These are phyloP conservation scores for Platycheirus rosarum DNA, from an alignment of 2,888 invertebrate species.

Conservation along the genomic window DNA sequence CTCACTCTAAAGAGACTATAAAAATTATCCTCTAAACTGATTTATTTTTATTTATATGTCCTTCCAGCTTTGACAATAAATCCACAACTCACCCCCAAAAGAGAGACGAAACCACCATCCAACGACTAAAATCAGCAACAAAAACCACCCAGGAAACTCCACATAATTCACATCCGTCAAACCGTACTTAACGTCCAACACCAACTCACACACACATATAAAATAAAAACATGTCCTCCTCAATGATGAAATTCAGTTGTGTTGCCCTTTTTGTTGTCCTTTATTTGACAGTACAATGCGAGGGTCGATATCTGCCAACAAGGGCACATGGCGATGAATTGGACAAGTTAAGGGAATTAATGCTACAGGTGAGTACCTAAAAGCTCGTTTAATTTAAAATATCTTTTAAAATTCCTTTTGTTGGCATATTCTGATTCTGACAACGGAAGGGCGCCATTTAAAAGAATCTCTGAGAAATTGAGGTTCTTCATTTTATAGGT, in stretches of 20 bases:
- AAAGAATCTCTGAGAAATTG: conserved; percentile 23
- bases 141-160: conserved; percentile 11
- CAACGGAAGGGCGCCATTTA: conserved; percentile 14
- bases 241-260: conserved; percentile 76
- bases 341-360: conserved; percentile 84
- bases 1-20: background rate
- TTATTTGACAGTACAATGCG: conserved; percentile 78
- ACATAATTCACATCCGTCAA: conserved; percentile 36
- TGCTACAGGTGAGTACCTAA: conserved; percentile 83
- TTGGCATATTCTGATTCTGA: background rate
- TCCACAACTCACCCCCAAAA: conserved; percentile 10
- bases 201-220: background rate
- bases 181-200: conserved; percentile 19
- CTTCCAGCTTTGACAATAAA: conserved; percentile 49
- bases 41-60: conserved; percentile 16
- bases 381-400: conserved; percentile 24
- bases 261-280: conserved; percentile 66
- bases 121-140: background rate
- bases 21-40: conserved; percentile 22
- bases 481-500: conserved; percentile 26
- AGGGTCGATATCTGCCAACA: conserved; percentile 84
- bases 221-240: conserved; percentile 45
- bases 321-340: conserved; percentile 84
- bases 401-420: conserved; percentile 3
- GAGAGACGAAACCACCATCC: background rate